These are phyloP conservation scores for Forbesichthys papilliferus DNA, from an alignment of 2,113 vertebrate species.

Conservation along the genomic window DNA sequence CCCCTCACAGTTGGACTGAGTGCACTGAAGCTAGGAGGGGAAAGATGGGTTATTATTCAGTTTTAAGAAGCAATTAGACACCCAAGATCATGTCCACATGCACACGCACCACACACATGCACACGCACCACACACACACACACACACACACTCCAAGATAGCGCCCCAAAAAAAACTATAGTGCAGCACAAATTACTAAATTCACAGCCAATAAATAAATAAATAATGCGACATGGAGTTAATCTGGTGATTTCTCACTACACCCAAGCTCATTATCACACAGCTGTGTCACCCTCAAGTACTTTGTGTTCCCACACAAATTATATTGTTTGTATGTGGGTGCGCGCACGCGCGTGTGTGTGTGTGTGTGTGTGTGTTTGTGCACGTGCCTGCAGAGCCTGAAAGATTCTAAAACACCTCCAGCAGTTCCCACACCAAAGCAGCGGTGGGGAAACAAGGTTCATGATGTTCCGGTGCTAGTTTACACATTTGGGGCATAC, in stretches of 20 bases:
- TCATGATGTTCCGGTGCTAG: too few relatives aligned
- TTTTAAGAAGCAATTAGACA: too few relatives aligned
- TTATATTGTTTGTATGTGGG: neutral
- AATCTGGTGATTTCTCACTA: neutral
- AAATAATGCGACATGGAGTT: neutral
- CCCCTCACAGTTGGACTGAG: neutral
- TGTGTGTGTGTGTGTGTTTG: neutral
- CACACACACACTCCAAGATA: too few relatives aligned
- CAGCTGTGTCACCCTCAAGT: neutral
- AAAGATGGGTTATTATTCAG: neutral
- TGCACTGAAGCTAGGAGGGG: neutral
- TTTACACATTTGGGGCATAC: too few relatives aligned
- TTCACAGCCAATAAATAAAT: neutral
- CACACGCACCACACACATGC: too few relatives aligned
- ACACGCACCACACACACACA: too few relatives aligned
- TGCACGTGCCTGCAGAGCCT: neutral
- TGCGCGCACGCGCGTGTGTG: neutral
- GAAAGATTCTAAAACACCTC: too few relatives aligned
- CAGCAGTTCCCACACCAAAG: too few relatives aligned
- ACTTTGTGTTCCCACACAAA: neutral
- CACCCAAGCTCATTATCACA: neutral
- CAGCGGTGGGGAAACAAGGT: too few relatives aligned
- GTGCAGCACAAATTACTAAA: too few relatives aligned
- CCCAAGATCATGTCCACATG: too few relatives aligned
- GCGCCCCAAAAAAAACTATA: too few relatives aligned